phyloP scores from a whole-genome alignment of 92 coral and sea anemone genomes.

The Micromussa lordhowensis region DNA sequence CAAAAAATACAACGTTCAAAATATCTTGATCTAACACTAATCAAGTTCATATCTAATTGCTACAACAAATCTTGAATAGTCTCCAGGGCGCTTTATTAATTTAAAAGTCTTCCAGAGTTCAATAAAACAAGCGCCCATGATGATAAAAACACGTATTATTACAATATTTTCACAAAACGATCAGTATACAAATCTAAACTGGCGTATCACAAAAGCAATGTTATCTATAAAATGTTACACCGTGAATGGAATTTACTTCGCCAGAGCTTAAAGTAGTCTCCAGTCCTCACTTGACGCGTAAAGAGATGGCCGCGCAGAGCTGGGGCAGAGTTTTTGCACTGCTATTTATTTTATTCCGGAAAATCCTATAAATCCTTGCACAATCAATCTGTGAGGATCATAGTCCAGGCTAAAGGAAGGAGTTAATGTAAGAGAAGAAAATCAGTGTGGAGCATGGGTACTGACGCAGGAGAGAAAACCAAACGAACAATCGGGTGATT shows the following conservation, averaged over 20 bases:
- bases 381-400: too few relatives aligned
- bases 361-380: too few relatives aligned
- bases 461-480: background rate
- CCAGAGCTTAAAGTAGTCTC: too few relatives aligned
- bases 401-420: background rate
- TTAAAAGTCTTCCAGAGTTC: background rate
- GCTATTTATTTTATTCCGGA: too few relatives aligned
- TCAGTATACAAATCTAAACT: background rate
- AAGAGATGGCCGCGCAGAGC: background rate
- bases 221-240: background rate
- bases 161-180: background rate
- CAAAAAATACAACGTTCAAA: conserved; percentile 27
- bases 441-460: background rate
- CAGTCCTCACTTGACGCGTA: background rate
- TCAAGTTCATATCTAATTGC: background rate
- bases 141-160: background rate
- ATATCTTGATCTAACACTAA: conserved; percentile 10
- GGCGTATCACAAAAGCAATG: background rate
- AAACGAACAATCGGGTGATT: background rate
- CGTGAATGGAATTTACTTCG: background rate
- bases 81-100: background rate
- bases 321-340: background rate
- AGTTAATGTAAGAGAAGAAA: background rate
- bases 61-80: background rate
- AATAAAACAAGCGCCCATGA: background rate